Base-by-base conservation (phyloP, 2,797 vertebrate species). In the Margarornis squamiger region DNA sequence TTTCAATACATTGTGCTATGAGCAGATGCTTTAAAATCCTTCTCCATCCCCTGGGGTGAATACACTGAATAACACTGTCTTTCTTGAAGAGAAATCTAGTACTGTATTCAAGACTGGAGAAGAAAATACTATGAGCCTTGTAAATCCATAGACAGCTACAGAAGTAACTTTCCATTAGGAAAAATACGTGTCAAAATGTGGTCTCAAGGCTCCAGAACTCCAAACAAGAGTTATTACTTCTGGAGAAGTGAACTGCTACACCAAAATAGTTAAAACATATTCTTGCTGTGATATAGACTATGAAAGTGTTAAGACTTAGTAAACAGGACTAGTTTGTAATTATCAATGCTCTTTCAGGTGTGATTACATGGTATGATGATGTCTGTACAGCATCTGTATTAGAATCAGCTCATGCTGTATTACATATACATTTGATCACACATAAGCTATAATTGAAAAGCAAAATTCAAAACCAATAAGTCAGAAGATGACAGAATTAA, bases 1-100 rank as follows among this genome's bases (percentile, higher is more conserved):
- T 94, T 96, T 79, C 34, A 67, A 84, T 63, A 26, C 68, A 62
- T 29, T 23, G 49, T 49, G 32, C 76, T 96, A 87, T 91, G 81
- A 87, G 62, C 45, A 82, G 78, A 85, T 2, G 4, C 38, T 80
- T 85, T 77, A 67, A 92, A 95, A 93, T 59, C 57, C 80, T 93
- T 85, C 45, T 39, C 39, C 16, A 15, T 85, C 23, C 65, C 75
- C 27, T 83, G 61, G 58, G 46, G 61, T 89, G 68, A 88, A 75
- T 65, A 80, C 17, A 66, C 72, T 77, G 84, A 65, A 80, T 73
- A 91, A 67, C 21, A 43, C n/a, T 32, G 8, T 63, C 63, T 78
- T 86, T 75, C 54, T 86, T 58, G 27, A 91, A 79, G 58, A 67
- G 48, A 86, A n/a, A 49, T 80, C 45, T 65, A 62, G 79, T 36